Evolutionary conservation across 2,113 vertebrate genomes (phyloP), one percentile per base, ranked within the genome.

Genomic region (Siniperca chuatsi): DNA sequence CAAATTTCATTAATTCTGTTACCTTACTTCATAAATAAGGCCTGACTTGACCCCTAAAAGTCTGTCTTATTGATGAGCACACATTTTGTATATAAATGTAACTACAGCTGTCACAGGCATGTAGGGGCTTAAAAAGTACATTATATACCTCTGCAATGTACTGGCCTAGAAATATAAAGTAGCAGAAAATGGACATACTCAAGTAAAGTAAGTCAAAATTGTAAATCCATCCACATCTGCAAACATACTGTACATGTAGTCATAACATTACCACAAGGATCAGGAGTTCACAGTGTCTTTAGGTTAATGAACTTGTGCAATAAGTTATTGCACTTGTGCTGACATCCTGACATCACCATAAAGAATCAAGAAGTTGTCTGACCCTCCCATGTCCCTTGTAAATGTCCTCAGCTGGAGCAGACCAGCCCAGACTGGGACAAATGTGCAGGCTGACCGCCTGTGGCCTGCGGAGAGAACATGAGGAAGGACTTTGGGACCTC

Each of bases 391-490:
- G 72, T 68, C 16, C 15, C 68, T 81, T 67, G 78, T 92, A 85
- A 88, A 88, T 67, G 61, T 84, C 42, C 18, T 80, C 4, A 75
- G 46, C 84, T 74, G 74, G 8, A 50, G 23, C 35, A 57, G 74
- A 50, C 13, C 62, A 58, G 71, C 79, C 29, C 62, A 83, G 85
- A 78, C 23, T 0, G 61, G 79, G 75, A 81, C 87, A 91, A 82
- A 88, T 82, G 85, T 92, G 71, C 42, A 11, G 15, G 48, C 11
- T 20, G 62, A 75, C 68, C 18, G 35, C 58, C 23, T 83, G 82
- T 70, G 60, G 75, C 58, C 46, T 69, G 86, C 1, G 52, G 73
- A 50, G 40, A 89, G 86, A 85, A 89, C 83, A 82, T 54, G 65
- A 75, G 77, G 50, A 61, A 48, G 66, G 23, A 52, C 65, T 72